These are phyloP conservation scores for Leptopilina clavipes DNA, from an alignment of 1,140 invertebrate species.

Conservation along the genomic window DNA sequence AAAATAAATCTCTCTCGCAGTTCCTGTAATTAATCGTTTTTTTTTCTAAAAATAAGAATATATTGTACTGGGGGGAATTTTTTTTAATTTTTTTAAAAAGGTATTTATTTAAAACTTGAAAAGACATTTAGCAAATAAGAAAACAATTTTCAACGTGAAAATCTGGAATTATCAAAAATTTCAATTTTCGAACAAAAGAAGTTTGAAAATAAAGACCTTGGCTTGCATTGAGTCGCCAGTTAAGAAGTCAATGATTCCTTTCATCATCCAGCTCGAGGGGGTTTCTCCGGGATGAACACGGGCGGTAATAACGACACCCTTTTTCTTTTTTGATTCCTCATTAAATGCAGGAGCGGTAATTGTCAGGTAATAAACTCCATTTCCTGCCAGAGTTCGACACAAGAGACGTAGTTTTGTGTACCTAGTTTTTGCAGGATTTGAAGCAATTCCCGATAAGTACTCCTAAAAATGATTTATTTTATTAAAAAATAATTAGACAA, in stretches of 20 bases:
- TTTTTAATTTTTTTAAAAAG: no score
- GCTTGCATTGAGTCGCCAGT: conserved; percentile 87
- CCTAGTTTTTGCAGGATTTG: conserved; percentile 86
- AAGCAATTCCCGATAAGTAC: conserved; percentile 81
- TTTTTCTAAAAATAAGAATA: no score
- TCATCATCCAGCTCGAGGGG: conserved; percentile 97
- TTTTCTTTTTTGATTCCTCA: conserved; percentile 80
- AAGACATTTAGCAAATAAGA: no score
- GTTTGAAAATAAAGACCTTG: conserved; percentile 67
- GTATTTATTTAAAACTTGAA: no score
- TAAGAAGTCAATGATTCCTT: conserved; percentile 93
- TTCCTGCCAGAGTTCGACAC: conserved; percentile 91
- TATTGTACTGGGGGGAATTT: no score
- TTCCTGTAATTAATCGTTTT: conserved; percentile 72
- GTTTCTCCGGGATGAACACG: conserved; percentile 97
- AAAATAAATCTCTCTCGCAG: conserved; percentile 96
- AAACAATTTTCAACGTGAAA: no score
- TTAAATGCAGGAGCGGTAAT: conserved; percentile 83
- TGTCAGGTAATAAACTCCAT: conserved; percentile 94
- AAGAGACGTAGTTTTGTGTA: conserved; percentile 87
- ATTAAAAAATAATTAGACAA: no score
- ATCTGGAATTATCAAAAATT: no score
- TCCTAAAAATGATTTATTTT: conserved; percentile 74
- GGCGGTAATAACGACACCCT: conserved; percentile 90
- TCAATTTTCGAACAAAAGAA: no score